Percentiles rank a stretch among this genome's conserved stretches.
Evolutionary conservation across 2,888 invertebrate species (phyloP).

Genomic region (Pheosia tremula): DNA sequence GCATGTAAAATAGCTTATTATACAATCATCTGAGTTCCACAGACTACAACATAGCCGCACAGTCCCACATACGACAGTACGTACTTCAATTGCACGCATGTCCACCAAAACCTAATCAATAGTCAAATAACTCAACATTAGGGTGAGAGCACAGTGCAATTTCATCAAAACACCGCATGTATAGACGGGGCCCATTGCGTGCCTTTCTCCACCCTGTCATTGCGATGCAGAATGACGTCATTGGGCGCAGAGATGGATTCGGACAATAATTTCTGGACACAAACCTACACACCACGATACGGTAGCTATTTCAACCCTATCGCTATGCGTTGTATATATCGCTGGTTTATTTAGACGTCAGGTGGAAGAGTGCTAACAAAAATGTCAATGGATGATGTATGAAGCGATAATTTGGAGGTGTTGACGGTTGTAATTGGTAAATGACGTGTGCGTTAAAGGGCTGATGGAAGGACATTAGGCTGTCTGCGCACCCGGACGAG

Average conservation of each 20-base stretch:
- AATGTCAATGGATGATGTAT: slow-evolving; percentile 42
- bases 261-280: slow-evolving; percentile 78
- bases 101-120: slow-evolving; percentile 41
- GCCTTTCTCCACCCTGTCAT: slow-evolving; percentile 78
- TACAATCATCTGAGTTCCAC: too few relatives aligned
- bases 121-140: slow-evolving; percentile 55
- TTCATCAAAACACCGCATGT: slow-evolving; percentile 46
- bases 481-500: slow-evolving; percentile 70
- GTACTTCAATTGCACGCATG: slow-evolving; percentile 5
- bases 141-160: slow-evolving; percentile 45
- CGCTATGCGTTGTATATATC: slow-evolving; percentile 42
- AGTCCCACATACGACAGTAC: not conserved
- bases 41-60: too few relatives aligned
- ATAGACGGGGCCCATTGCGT: slow-evolving; percentile 59
- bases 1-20: too few relatives aligned
- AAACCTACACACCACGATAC: slow-evolving; percentile 45
- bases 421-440: slow-evolving; percentile 63
- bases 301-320: slow-evolving; percentile 6
- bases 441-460: slow-evolving; percentile 79
- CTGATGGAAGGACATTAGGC: slow-evolving; percentile 82
- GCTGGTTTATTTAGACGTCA: slow-evolving; percentile 20
- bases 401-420: slow-evolving; percentile 6
- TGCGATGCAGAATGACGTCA: slow-evolving; percentile 80
- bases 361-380: slow-evolving; percentile 6
- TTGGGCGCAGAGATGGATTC: slow-evolving; percentile 79